A percentile compares a stretch with the other conserved stretches of the same genome.
phyloP scores from a whole-genome alignment of 2,113 vertebrate genomes.

The Cynocephalus volans region DNA sequence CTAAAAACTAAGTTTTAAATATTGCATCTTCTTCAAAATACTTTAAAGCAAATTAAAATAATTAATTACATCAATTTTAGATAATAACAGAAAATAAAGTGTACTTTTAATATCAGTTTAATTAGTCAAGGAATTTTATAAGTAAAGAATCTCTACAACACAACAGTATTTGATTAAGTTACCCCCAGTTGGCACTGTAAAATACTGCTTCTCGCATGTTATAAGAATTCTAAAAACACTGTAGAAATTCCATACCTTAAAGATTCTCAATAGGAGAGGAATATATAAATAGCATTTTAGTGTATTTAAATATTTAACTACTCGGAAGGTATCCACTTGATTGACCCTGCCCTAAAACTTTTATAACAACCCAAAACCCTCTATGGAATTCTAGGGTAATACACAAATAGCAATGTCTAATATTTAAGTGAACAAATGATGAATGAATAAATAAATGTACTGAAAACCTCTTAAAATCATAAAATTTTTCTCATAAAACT shows the following conservation, averaged over 20 bases:
- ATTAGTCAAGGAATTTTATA: slow-evolving; percentile 8
- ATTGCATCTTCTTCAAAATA: not conserved
- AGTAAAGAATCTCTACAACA: not conserved
- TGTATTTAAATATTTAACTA: slow-evolving; percentile 40
- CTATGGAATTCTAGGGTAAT: not conserved
- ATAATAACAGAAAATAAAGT: not conserved
- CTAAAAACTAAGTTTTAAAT: slow-evolving; percentile 48
- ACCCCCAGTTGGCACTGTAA: not conserved
- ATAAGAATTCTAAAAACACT: not conserved
- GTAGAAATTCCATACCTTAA: not conserved
- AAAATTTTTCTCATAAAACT: not conserved
- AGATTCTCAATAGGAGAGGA: not conserved
- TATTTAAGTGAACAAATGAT: not conserved
- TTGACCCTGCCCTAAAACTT: not conserved
- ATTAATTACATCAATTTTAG: not conserved
- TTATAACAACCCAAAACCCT: not conserved
- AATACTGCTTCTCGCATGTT: not conserved
- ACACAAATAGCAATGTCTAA: not conserved
- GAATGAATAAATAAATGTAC: not conserved
- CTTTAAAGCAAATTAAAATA: slow-evolving; percentile 20
- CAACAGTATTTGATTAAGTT: not conserved
- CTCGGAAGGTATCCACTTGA: not conserved
- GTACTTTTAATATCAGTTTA: not conserved
- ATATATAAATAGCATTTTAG: not conserved
- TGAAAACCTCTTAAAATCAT: not conserved